Evolutionary conservation across 2,888 invertebrate species (phyloP).

Genomic region (Eugnorisma glareosa): DNA sequence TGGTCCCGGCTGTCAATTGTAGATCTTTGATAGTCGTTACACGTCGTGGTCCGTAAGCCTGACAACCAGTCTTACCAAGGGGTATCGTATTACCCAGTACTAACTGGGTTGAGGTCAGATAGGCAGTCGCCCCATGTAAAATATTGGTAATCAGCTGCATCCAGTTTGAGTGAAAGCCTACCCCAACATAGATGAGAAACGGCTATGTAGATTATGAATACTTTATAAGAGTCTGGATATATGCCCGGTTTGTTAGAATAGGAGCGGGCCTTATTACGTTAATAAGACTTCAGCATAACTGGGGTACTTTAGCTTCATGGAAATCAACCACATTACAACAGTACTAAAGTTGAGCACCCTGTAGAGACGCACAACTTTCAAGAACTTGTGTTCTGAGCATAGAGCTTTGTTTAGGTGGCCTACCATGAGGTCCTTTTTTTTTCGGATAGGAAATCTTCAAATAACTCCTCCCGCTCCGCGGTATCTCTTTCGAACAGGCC

Average conservation of each 20-base stretch:
- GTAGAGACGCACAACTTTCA: slow-evolving; percentile 10
- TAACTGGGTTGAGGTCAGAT: background rate
- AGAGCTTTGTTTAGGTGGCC: background rate
- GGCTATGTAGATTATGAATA: background rate
- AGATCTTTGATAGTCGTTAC: background rate
- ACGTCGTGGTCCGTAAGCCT: background rate
- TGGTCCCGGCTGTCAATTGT: background rate
- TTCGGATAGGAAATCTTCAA: too few species aligned
- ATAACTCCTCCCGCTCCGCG: too few species aligned
- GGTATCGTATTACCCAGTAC: background rate
- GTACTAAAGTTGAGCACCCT: background rate
- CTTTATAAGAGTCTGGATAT: background rate
- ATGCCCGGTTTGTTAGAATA: too few species aligned
- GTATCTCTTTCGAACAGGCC: too few species aligned
- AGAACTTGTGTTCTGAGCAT: background rate
- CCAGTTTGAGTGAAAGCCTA: background rate
- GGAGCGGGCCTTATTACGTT: background rate
- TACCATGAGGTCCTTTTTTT: too few species aligned
- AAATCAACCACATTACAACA: background rate
- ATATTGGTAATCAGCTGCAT: background rate
- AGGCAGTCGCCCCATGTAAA: background rate
- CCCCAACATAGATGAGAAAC: background rate
- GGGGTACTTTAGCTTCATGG: background rate
- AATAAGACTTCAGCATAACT: background rate
- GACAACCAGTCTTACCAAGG: background rate